Base-by-base conservation (phyloP, 1,140 invertebrate genomes). In the Andrena cerasifolii region DNA sequence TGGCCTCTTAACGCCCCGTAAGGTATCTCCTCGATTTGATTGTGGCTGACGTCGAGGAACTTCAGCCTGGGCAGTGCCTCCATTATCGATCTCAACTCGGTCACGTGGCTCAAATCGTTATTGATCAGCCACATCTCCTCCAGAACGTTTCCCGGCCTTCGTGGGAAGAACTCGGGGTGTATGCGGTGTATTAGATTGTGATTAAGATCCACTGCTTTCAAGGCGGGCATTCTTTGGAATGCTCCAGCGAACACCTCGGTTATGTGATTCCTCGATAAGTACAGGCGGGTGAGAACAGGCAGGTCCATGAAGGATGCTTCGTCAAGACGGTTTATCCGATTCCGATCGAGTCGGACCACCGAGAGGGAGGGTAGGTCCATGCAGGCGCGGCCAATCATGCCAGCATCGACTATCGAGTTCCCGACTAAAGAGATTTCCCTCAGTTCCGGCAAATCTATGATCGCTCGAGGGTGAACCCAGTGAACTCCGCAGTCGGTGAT, bases 301-400 rank as follows among this genome's bases (percentile, higher is more conserved):
- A 97, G 92, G 90, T 98, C 96, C 1, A 97, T 95, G 89, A 98
- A 98, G 1, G 96, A 95, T 0, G 94, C 96, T 90, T 97, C 96
- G 43, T 93, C 93, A 1, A 98, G 90, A 75, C 94, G 93, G 56
- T 94, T 94, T 10, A 97, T 95, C 33, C 93, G 90, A 86, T 98
- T 98, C 49, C 94, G 87, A 86, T 96, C 95, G 4, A 97, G 86
- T 75, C 95, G 94, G 24, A 98, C 89, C 18, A 94, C 93, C 65
- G 96, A 94, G 3, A 98, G 89, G 49, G 94, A 94, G 18, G 95
- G 95, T 21, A 98, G 92, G 85, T 97, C 96, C 89, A 96, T 93
- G 1, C 95, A 93, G 24, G 96, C 95, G 75, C 96, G 93, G 2
- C 97, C 97, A 8, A 97, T 93, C 94, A 97, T 95, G 36, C 94